Evolutionary conservation across 2,797 vertebrate genomes (phyloP).

Genomic region (Sebastes hubbsi): DNA sequence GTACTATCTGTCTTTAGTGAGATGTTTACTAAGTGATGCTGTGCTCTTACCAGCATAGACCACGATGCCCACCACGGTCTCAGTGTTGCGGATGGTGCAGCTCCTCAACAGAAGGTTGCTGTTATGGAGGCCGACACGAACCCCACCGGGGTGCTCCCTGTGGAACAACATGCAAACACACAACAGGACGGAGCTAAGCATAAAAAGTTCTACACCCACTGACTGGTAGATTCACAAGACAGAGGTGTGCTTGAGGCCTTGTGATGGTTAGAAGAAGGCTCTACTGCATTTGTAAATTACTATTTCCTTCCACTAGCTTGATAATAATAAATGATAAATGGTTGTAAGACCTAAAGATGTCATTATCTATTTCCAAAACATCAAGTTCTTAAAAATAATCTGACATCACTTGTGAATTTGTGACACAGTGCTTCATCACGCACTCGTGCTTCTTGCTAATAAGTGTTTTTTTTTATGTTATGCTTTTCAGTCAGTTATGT

Average conservation of each 20-base stretch:
- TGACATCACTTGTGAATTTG: not conserved
- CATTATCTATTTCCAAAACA: not conserved
- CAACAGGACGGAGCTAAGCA: not conserved
- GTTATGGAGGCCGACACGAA: slow-evolving; percentile 88
- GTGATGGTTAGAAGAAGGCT: not conserved
- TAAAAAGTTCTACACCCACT: not conserved
- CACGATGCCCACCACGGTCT: slow-evolving; percentile 92
- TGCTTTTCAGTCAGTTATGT: not conserved
- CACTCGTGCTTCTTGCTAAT: not conserved
- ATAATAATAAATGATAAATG: not conserved
- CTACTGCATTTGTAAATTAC: not conserved
- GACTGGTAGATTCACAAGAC: not conserved
- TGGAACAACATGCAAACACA: slow-evolving; percentile 15
- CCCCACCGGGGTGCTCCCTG: slow-evolving; percentile 87
- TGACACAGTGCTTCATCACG: not conserved
- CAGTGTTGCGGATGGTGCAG: slow-evolving; percentile 93
- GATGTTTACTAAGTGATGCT: not conserved
- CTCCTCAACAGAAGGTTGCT: slow-evolving; percentile 94
- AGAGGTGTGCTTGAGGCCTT: not conserved
- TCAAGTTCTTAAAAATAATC: not conserved
- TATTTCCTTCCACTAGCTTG: not conserved
- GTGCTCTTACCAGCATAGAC: slow-evolving; percentile 91
- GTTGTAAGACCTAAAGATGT: not conserved
- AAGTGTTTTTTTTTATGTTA: not conserved
- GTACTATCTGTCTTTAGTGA: not conserved